Evolutionary conservation across 1,140 invertebrate species (phyloP), one percentile per base, ranked within the genome.

Genomic region (Drosophila sp.): DNA sequence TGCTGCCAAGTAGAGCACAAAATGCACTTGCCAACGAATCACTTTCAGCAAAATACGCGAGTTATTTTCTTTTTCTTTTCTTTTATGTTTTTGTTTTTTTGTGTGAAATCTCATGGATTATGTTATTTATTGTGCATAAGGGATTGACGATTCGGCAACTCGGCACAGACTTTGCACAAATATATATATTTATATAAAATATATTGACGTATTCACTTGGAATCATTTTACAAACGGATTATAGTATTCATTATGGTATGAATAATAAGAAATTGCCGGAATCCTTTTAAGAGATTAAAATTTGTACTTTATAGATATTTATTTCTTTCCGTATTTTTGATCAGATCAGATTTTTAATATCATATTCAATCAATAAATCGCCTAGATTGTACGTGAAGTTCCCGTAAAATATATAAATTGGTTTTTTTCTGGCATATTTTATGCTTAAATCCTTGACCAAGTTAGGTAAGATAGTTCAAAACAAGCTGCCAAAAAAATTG

Each of bases 1-100:
- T 27, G 51, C 53, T 72, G 56, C 56, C 77, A 75, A 66, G 77
- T 80, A 72, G 43, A 72, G 66, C 69, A 75, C 46, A 58, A 67
- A 78, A 78, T 78, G 57, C 76, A 72, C 59, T 76, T 48, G 16
- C 32, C 7, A 13, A 18, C 16, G 41, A 13, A 53, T 45, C 43
- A 29, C n/a, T n/a, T 43, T 8, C 32, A 62, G 14, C 45, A 2
- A 50, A 62, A 50, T 50, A 34, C 46, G 32, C 58, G 45, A 48
- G 46, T 51, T 40, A 50, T 62, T 51, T 53, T 43, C 21, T 16
- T 64, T 56, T 56, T 50, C 46, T 14, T 50, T 13, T n/a, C n/a
- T n/a, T n/a, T n/a, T n/a, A n/a, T n/a, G n/a, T n/a, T n/a, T n/a
- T n/a, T 27, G 16, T 56, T 25, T 54, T 54, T 56, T 43, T 40